Evolutionary conservation across 1,140 invertebrate species (phyloP), one percentile per base, ranked within the genome.

Genomic region (Mycetomoellerius zeteki): DNA sequence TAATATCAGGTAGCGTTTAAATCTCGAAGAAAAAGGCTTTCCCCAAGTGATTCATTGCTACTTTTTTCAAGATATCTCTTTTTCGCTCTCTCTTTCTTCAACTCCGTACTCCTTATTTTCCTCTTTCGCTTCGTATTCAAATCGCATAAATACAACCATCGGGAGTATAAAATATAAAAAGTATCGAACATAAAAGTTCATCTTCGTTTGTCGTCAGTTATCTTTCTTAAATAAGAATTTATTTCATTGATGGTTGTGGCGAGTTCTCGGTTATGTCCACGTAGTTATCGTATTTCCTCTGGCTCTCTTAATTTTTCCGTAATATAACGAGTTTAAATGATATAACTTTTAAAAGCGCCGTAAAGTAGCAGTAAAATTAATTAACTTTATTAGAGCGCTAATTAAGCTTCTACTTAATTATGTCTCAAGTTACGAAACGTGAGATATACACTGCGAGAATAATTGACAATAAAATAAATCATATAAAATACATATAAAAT

Each of bases 1-100:
- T 84, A 90, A 89, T 90, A 90, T 87, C 77, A 72, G 85, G 54
- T 67, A 84, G 56, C 60, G 52, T 84, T 90, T 87, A 84, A 89
- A 84, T 78, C 88, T 56, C 67, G 21, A 24, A 54, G 65, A 10
- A 84, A 69, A 87, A 86, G 27, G n/a, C 60, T 89, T 77, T 78
- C 58, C 37, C 24, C 58, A 6, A 54, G 47, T 67, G 73, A 77
- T 73, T 77, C 87, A 67, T 67, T 90, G 77, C 43, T 43, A 43
- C 69, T 56, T 88, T 80, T 77, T 81, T 24, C 27, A 76, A 37
- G 24, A 27, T 56, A 43, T 30, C 16, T 33, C 24, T 4, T 12
- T 50, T 69, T 87, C 64, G 19, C 47, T 64, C 65, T 54, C 21
- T 52, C 54, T 64, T 50, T 19, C 3, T 47, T 47, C 10, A 21